These are phyloP conservation scores for Harmothoe impar DNA, from an alignment of 2,888 invertebrate genomes.

Conservation along the genomic window DNA sequence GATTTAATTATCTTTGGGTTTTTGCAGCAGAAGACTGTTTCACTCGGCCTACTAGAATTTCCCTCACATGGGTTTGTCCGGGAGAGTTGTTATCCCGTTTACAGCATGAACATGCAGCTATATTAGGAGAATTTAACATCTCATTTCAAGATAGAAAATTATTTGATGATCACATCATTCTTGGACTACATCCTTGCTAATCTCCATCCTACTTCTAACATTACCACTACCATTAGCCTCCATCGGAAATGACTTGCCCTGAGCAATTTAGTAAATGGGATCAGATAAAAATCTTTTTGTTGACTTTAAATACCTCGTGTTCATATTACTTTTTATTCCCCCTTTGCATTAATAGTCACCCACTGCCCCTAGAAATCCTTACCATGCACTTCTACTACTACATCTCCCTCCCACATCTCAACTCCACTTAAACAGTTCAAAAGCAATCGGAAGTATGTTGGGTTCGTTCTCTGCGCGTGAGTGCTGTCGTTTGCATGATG, in stretches of 20 bases:
- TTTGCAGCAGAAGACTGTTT: not conserved
- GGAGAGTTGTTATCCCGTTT: not conserved
- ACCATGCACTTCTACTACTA: not conserved
- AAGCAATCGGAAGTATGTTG: conserved; percentile 35
- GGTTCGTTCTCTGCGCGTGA: conserved; percentile 13
- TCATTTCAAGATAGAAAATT: too few species aligned
- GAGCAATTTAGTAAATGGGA: conserved; percentile 5
- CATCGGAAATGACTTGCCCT: not conserved
- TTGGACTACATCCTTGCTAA: not conserved
- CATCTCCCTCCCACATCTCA: not conserved
- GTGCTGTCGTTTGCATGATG: not conserved
- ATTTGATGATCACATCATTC: too few species aligned
- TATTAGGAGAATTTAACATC: too few species aligned
- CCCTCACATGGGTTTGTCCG: not conserved
- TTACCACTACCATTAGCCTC: not conserved
- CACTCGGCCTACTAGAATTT: conserved; percentile 42
- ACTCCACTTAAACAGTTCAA: not conserved
- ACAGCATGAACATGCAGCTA: too few species aligned
- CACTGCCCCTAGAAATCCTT: too few species aligned
- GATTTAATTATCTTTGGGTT: conserved; percentile 53
- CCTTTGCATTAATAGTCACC: not conserved
- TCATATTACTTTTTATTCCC: not conserved
- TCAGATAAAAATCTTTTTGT: not conserved
- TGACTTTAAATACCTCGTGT: not conserved
- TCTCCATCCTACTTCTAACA: not conserved